Conservation (phyloP, 2,113 vertebrate species). For the Gopherus evgoodei region DNA sequence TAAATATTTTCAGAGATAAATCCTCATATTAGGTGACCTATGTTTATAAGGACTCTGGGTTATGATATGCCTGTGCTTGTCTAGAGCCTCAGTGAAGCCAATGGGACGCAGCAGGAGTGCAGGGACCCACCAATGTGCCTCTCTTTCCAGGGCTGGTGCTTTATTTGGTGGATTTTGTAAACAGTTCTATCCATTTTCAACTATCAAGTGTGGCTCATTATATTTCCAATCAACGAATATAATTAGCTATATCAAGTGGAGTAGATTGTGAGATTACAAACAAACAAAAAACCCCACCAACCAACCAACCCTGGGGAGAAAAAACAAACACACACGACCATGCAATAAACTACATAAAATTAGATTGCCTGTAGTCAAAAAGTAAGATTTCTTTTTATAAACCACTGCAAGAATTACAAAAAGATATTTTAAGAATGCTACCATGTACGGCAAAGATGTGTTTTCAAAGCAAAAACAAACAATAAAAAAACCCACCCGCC, state of each 20-base stretch:
- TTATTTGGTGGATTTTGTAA: neutral
- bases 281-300: neutral
- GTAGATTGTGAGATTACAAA: neutral
- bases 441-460: neutral
- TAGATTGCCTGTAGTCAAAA: neutral
- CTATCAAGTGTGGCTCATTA: neutral
- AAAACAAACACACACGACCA: neutral
- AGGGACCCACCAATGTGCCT: neutral
- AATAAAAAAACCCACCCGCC: too few relatives aligned
- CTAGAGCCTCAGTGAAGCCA: neutral
- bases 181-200: neutral
- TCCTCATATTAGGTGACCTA: neutral
- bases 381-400: neutral
- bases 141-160: neutral
- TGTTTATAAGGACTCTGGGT: neutral
- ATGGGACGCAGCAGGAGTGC: rapidly evolving
- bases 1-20: neutral
- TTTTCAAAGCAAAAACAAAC: neutral
- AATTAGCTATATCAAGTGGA: neutral
- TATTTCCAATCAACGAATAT: neutral
- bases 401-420: neutral
- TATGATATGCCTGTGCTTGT: neutral
- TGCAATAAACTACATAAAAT: neutral
- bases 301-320: neutral
- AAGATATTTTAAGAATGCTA: neutral